Evolutionary conservation across 2,113 vertebrate species (phyloP), one percentile per base, ranked within the genome.

Genomic region (Larimichthys crocea): DNA sequence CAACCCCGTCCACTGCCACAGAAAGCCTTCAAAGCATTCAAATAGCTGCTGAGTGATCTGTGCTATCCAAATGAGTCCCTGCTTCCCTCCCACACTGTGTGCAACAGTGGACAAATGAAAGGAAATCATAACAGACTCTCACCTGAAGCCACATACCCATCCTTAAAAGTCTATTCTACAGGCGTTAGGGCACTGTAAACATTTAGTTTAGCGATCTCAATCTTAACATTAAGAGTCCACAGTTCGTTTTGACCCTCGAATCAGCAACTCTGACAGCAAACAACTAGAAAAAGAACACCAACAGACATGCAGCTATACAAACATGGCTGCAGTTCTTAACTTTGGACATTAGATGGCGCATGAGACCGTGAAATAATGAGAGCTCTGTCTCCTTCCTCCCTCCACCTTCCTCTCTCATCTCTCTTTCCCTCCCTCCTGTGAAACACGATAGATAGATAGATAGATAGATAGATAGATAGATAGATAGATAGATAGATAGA

Each of bases 331-430:
- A 85, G 82, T 90, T 80, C 57, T 10, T 4, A 1, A 1, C 1
- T 17, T 19, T 72, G 20, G 4, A 19, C 95, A 83, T 92, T 94
- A 94, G 95, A 91, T 90, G 94, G 90, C 88, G 91, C 49, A 6
- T 90, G 92, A 94, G 94, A 93, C 94, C 93, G 86, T 82, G 68
- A 74, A 92, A 92, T 90, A 83, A 40, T 78, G 11, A 48, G 62
- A 77, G 29, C 52, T 63, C 14, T 52, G 66, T 76, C 35, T 73
- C 49, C 68, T 80, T 69, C 69, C 49, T 52, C 59, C 80, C 31
- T 76, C 8, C 22, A 62, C 70, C 76, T 75, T n/a, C 64, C 42
- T 57, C 16, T 14, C 3, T 35, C 52, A 42, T 73, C 24, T 76
- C 29, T 70, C 48, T 70, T 82, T 69, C 44, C 70, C 63, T 74